Percentiles rank a stretch among this genome's conserved stretches.
Conservation (phyloP, 2,888 invertebrate species). For the Amphipoea lucens region DNA sequence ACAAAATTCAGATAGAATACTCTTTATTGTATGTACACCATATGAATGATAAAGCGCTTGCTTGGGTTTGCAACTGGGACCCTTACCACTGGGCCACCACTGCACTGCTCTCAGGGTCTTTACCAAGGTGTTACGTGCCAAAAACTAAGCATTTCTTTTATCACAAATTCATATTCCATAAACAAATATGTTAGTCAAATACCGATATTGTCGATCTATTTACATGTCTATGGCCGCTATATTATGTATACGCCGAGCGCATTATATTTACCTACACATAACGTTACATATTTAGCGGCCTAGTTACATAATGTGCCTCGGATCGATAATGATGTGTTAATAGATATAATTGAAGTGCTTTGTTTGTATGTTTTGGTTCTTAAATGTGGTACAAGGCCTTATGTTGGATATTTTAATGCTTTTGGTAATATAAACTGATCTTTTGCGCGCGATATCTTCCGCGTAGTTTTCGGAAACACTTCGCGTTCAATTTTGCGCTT, state of each 20-base stretch:
- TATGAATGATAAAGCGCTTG: neutral
- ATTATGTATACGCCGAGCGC: slow-evolving; percentile 27
- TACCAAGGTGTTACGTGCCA: no score
- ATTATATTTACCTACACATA: slow-evolving; percentile 24
- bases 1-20: neutral
- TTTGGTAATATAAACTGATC: neutral
- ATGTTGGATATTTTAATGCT: slow-evolving; percentile 4
- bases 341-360: slow-evolving; percentile 32
- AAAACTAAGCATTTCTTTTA: neutral
- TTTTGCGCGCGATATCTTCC: neutral
- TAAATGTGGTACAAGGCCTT: slow-evolving; percentile 45
- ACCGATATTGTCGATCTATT: slow-evolving; percentile 12
- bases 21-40: neutral
- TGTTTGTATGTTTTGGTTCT: slow-evolving; percentile 24
- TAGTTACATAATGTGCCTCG: slow-evolving; percentile 46
- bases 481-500: neutral
- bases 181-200: neutral
- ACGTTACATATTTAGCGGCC: slow-evolving; percentile 33
- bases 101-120: no score
- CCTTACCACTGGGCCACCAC: no score
- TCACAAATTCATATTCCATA: neutral
- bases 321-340: slow-evolving; percentile 48
- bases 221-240: neutral
- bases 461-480: neutral
- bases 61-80: no score